Conservation (phyloP, 2,113 vertebrate species). For the Nannospalax galili region DNA sequence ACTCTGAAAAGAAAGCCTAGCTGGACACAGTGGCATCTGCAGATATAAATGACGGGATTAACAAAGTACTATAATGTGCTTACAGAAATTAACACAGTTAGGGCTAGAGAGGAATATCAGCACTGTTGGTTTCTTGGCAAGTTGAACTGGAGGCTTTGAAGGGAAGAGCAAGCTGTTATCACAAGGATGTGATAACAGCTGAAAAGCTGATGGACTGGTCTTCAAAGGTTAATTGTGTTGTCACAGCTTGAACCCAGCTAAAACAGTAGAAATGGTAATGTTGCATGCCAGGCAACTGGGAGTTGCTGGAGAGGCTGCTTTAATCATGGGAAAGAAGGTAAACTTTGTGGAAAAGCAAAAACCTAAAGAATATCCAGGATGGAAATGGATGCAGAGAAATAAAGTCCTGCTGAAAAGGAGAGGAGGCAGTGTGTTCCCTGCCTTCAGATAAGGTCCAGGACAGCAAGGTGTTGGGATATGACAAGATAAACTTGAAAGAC, state of each 20-base stretch:
- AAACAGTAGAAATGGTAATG: background rate
- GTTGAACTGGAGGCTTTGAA: background rate
- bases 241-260: background rate
- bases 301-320: background rate
- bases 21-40: background rate
- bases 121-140: background rate
- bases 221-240: background rate
- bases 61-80: background rate
- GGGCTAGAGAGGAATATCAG: background rate
- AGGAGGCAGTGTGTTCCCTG: background rate
- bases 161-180: background rate
- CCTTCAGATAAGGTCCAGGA: background rate
- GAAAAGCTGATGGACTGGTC: background rate
- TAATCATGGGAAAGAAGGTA: background rate
- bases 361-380: background rate
- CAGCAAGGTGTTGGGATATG: background rate
- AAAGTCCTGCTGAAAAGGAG: background rate
- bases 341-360: background rate
- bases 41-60: background rate
- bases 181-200: background rate
- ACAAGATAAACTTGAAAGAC: background rate
- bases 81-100: constrained; percentile 3
- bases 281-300: background rate
- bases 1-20: background rate
- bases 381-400: background rate